Evolutionary conservation across 2,888 invertebrate genomes (phyloP), one percentile per base, ranked within the genome.

Genomic region (Ochropleura leucogaster): DNA sequence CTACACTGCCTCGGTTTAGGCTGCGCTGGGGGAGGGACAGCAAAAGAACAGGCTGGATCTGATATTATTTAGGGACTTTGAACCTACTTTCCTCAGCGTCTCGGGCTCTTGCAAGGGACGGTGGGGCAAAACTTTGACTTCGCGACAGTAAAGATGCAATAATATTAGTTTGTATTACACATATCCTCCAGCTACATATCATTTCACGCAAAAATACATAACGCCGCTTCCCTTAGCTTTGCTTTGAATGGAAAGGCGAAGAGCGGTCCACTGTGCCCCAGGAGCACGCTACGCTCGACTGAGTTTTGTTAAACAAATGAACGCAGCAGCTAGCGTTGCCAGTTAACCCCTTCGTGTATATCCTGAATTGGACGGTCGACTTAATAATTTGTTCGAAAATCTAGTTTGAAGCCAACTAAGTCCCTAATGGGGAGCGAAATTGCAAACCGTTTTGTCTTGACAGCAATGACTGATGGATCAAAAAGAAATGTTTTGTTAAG

Each of bases 371-470:
- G 51, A 60, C 40, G 59, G 18, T 46, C 3, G 18, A 68, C 77
- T 68, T 51, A 77, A 78, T 74, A 69, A 86, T 85, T 79, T 73
- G 68, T 80, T 76, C 65, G 75, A 66, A 80, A 86, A 80, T 82
- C 57, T 72, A 69, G 74, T 85, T 82, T 70, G 64, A 62, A 72
- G 65, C 51, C 63, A 64, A 55, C 64, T 44, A 66, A 72, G 75
- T 72, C 59, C 64, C 76, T 79, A 75, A 76, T 62, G 40, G 20
- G n/a, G 30, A 16, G 57, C 16, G 47, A 65, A 76, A 74, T 74
- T 72, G 53, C 65, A 49, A 79, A 79, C 66, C 69, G 68, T 77
- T 79, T 74, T 73, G 75, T 64, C 72, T 66, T 70, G 77, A 72
- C 74, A 59, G 74, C 55, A 65, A 73, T 74, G 73, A 84, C 60